Percentiles rank a stretch among this genome's conserved stretches.
Conservation (phyloP, 2,797 vertebrate species). For the Hyperoplus immaculatus region DNA sequence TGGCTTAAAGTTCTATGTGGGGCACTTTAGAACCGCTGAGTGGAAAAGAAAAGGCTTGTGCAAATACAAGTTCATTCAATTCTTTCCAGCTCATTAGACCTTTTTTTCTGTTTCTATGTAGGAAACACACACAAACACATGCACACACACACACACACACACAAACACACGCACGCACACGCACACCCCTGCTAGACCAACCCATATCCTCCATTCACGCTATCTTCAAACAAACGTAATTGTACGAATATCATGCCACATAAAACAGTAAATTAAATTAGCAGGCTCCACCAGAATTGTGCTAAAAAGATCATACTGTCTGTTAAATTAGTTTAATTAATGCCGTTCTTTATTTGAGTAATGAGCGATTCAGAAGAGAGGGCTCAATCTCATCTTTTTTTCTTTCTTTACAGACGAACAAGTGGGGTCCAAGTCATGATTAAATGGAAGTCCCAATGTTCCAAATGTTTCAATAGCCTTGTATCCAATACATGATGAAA, state of each 20-base stretch:
- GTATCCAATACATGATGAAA: conserved; percentile 40
- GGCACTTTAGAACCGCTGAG: conserved; percentile 57
- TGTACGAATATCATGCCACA: conserved; percentile 46
- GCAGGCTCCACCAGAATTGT: conserved; percentile 30
- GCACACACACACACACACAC: too few species aligned
- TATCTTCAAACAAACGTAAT: conserved; percentile 55
- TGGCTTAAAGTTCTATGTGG: conserved; percentile 60
- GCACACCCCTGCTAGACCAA: conserved; percentile 13
- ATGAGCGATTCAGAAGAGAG: conserved; percentile 33
- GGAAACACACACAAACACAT: conserved; percentile 38
- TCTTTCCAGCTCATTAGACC: conserved; percentile 75
- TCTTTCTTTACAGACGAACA: background rate
- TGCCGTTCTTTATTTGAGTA: conserved; percentile 43
- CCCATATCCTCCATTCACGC: conserved; percentile 55
- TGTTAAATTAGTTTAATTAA: conserved; percentile 66
- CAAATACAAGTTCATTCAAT: conserved; percentile 79
- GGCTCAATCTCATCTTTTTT: conserved; percentile 51
- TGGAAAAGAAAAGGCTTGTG: conserved; percentile 66
- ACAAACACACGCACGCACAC: too few species aligned
- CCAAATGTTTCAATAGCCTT: conserved; percentile 35
- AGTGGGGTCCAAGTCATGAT: conserved; percentile 54
- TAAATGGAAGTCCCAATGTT: conserved; percentile 20
- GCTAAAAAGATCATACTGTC: conserved; percentile 59
- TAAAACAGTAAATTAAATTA: conserved; percentile 69
- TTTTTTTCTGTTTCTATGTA: conserved; percentile 52